Evolutionary conservation across 2,113 vertebrate species (phyloP).

Genomic region (Okapia johnstoni): DNA sequence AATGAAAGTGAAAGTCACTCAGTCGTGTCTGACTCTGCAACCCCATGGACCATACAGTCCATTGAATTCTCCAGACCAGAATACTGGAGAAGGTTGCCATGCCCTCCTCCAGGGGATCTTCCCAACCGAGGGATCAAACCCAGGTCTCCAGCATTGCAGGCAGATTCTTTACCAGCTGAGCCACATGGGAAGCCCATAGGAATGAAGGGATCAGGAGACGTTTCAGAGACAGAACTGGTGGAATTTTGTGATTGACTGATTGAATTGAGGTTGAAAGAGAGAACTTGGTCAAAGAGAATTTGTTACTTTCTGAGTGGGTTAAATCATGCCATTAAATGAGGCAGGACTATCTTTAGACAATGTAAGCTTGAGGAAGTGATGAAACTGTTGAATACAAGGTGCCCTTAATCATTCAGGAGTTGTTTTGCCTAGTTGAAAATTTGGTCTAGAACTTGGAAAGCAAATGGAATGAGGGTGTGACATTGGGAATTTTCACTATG

Average conservation of each 20-base stretch:
- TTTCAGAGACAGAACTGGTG: background rate
- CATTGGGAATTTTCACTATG: background rate
- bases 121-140: background rate
- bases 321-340: background rate
- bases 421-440: background rate
- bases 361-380: background rate
- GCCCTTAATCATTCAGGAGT: background rate
- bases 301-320: background rate
- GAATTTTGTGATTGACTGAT: background rate
- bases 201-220: background rate
- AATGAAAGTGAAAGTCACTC: background rate
- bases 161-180: background rate
- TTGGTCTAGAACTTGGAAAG: background rate
- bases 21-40: fast-evolving
- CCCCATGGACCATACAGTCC: background rate
- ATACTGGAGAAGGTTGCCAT: background rate
- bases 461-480: background rate
- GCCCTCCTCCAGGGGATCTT: background rate
- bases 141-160: background rate
- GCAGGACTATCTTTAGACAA: background rate
- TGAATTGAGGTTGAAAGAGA: background rate
- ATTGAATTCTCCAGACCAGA: background rate
- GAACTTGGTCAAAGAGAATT: background rate
- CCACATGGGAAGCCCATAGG: background rate
- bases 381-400: background rate